Base-by-base conservation (phyloP, 2,113 vertebrate genomes). In the Tautogolabrus adspersus region DNA sequence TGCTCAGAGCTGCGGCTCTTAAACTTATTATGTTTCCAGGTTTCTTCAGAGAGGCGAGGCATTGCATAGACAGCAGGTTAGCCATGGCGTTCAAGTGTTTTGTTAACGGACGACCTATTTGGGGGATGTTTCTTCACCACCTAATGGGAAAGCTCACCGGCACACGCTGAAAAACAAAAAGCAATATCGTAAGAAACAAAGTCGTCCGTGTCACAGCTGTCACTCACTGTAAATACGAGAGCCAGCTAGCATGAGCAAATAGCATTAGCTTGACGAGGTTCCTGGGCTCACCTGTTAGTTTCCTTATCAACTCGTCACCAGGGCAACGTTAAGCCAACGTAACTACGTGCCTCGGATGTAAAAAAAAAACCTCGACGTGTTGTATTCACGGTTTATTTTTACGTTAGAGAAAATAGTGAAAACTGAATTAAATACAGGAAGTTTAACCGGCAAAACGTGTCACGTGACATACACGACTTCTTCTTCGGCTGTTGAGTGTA, bases 81-180 rank as follows among this genome's bases (percentile, higher is more conserved):
- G 92, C 88, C 93, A 95, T 95, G 19, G 30, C 30, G 30, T 2
- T 34, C 30, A 34, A 3, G 26, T 67, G 13, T 6, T 18, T 0
- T 23, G 0, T 2, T 10, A 42, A 19, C 5, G 2, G 3, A 52
- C 3, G 0, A 15, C 30, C n/a, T 13, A 8, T 9, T 5, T 18
- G 18, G 0, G 8, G 10, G 11, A 1, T 1, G n/a, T 1, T 3
- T 9, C 11, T 23, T 18, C 0, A 34, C 30, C 15, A 65, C 19
- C 63, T 38, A 9, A 8, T 6, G 49, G 8, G 18, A 3, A 23
- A 52, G 7, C 19, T 10, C 51, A 66, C 44, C 9, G 6, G 11
- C 5, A 37, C 0, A 10, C 11, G 46, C 18, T 34, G 30, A 34
- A 34, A 34, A 34, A 34, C 30, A 34, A 34, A 34, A 34, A 34